Percentiles rank a stretch among this genome's conserved stretches.
phyloP scores from a whole-genome alignment of 2,797 vertebrate species.

The Luscinia megarhynchos region DNA sequence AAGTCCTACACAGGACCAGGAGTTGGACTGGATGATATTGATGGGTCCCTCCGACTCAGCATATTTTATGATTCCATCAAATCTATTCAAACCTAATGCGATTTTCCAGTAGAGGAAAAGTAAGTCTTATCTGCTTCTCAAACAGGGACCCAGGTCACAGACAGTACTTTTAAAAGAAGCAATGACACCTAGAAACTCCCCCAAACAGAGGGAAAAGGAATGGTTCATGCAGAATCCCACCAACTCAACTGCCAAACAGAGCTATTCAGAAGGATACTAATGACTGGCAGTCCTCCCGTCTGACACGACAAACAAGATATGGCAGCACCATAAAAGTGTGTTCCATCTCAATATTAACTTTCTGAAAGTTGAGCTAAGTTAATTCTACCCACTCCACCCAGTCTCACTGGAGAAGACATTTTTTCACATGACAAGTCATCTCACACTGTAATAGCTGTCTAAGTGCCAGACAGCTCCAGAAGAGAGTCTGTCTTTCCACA shows the following conservation, averaged over 20 bases:
- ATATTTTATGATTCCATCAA: not conserved
- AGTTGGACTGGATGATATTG: not conserved
- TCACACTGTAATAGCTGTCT: not conserved
- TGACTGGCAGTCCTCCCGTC: not conserved
- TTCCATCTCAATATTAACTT: not conserved
- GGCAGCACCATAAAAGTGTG: not conserved
- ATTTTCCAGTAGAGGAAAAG: not conserved
- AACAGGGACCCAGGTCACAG: not conserved
- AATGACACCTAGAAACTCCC: not conserved
- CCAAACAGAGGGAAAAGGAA: not conserved
- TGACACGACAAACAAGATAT: not conserved
- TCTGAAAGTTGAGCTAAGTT: not conserved
- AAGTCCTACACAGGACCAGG: not conserved
- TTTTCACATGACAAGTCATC: not conserved
- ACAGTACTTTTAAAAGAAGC: not conserved
- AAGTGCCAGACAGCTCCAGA: not conserved
- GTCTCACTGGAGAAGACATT: not conserved
- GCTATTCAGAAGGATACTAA: not conserved
- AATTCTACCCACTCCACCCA: not conserved
- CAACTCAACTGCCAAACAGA: rapidly evolving
- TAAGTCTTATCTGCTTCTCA: not conserved
- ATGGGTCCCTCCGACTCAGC: not conserved
- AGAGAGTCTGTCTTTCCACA: not conserved
- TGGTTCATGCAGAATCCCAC: not conserved
- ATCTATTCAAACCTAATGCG: not conserved